A percentile compares a stretch with the other conserved stretches of the same genome.
Conservation (phyloP, 2,113 vertebrate genomes). For the Platycercus adscitus region DNA sequence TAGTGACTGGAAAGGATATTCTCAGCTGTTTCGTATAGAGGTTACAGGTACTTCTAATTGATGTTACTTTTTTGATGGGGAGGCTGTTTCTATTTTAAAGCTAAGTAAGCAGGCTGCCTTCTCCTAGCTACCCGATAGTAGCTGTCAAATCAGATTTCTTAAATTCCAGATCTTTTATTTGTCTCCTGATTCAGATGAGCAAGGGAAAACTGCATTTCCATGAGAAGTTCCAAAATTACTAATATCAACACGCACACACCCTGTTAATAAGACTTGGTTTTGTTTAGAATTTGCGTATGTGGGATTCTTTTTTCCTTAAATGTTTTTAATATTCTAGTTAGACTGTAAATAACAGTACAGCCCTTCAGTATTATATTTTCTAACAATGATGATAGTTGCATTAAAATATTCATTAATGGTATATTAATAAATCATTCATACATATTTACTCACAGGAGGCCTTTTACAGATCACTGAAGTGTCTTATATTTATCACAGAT, state of each 20-base stretch:
- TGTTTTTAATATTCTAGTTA: background rate
- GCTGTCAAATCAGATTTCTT: background rate
- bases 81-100: background rate
- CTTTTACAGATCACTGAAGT: background rate
- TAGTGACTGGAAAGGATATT: background rate
- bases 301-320: background rate
- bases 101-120: background rate
- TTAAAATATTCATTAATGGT: background rate
- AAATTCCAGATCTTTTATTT: background rate
- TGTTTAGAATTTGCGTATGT: background rate
- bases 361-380: background rate
- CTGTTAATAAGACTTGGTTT: background rate
- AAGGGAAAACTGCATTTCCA: background rate
- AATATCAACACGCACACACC: fast-evolving
- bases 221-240: background rate
- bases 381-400: background rate
- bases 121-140: background rate
- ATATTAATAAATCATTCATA: background rate
- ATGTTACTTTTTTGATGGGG: background rate
- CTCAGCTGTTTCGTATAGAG: background rate
- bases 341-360: background rate
- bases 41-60: background rate
- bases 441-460: background rate
- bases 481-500: constrained; percentile 80
- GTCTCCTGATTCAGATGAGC: background rate